Evolutionary conservation across 2,888 invertebrate species (phyloP).

Genomic region (Morinoia aosen): DNA sequence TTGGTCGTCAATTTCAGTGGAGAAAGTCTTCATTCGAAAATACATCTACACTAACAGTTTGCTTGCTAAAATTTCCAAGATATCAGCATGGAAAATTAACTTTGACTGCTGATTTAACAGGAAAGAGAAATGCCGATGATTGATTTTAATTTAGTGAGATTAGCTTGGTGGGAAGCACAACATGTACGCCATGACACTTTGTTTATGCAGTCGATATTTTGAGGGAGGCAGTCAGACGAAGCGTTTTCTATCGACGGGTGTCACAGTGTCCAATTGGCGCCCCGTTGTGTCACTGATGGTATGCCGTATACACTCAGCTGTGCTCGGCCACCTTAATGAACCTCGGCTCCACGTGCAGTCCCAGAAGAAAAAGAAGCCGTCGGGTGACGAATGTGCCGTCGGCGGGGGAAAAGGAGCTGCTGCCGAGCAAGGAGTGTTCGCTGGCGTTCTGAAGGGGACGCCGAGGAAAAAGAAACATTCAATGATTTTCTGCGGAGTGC

Average conservation of each 20-base stretch:
- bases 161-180: neutral
- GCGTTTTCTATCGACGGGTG: neutral
- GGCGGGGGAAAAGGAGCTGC: neutral
- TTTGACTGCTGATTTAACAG: neutral
- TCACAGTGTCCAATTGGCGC: neutral
- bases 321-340: neutral
- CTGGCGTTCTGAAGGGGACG: neutral
- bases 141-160: neutral
- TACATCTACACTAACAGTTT: neutral
- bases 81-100: neutral
- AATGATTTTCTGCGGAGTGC: neutral
- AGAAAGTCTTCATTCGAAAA: neutral
- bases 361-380: neutral
- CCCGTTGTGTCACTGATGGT: conserved; percentile 22
- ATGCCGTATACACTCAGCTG: conserved; percentile 12
- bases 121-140: neutral
- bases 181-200: neutral
- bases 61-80: neutral
- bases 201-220: neutral
- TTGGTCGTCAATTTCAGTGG: neutral
- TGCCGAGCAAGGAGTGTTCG: neutral
- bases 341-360: neutral
- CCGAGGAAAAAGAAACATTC: neutral
- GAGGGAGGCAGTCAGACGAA: neutral
- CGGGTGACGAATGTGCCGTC: neutral